Conservation (phyloP, 2,888 invertebrate species). For the Cremastinae sp. region DNA sequence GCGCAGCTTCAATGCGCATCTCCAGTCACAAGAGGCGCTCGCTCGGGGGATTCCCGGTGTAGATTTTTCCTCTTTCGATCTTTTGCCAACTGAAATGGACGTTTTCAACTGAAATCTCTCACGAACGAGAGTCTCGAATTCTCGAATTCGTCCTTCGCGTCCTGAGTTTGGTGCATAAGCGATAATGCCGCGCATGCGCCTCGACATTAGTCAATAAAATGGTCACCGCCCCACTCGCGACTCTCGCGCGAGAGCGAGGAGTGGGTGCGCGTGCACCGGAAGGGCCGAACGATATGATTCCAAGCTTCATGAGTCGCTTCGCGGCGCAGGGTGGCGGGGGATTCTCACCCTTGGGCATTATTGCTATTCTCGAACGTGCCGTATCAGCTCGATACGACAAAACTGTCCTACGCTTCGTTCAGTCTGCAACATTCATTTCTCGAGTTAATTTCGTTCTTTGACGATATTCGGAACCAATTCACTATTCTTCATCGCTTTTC, state of each 20-base stretch:
- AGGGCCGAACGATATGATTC: conserved; percentile 2
- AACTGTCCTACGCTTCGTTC: conserved; percentile 6
- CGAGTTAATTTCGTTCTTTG: neutral
- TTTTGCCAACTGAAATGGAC: neutral
- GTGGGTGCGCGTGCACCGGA: conserved; percentile 35
- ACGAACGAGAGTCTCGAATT: conserved; percentile 41
- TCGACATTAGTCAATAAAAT: conserved; percentile 73
- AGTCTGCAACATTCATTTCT: conserved; percentile 40
- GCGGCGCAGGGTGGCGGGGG: conserved; percentile 17
- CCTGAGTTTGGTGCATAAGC: conserved; percentile 45
- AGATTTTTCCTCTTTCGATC: neutral
- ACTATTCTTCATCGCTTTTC: neutral
- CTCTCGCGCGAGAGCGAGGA: conserved; percentile 7
- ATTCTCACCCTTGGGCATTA: conserved; percentile 44
- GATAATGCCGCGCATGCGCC: conserved; percentile 68
- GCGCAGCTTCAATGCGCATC: neutral
- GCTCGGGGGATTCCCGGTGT: neutral
- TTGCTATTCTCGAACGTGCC: conserved; percentile 28
- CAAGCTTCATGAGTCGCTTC: conserved; percentile 8
- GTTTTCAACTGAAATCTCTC: neutral
- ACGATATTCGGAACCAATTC: neutral
- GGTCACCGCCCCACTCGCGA: conserved; percentile 57
- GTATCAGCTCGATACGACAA: conserved; percentile 36
- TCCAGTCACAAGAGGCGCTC: neutral
- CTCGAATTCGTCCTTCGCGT: conserved; percentile 47